Percentiles rank a stretch among this genome's conserved stretches.
Evolutionary conservation across 2,888 invertebrate genomes (phyloP).

Genomic region (Brachyptera putata): DNA sequence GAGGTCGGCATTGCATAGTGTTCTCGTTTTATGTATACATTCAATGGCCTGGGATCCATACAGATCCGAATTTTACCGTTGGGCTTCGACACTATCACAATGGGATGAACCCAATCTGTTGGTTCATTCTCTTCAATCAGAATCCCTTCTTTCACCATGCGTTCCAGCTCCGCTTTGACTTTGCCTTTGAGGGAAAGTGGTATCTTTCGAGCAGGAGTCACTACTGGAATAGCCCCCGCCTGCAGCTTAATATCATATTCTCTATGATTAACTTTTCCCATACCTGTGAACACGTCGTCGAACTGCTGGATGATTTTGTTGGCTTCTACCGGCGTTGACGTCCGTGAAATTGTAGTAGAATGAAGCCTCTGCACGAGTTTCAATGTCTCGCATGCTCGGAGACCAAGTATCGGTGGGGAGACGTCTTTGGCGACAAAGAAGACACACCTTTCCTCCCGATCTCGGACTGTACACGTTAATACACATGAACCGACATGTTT

Average conservation of each 20-base stretch:
- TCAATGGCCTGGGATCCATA: slow-evolving; percentile 16
- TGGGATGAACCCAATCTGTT: slow-evolving; percentile 10
- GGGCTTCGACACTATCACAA: slow-evolving; percentile 8
- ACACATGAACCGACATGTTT: not conserved
- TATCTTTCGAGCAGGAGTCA: not conserved
- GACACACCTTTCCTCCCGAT: not conserved
- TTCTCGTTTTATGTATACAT: not conserved
- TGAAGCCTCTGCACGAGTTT: not conserved
- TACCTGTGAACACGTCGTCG: not conserved
- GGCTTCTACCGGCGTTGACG: not conserved
- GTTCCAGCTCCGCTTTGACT: not conserved
- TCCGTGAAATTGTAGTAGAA: not conserved
- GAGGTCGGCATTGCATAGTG: slow-evolving; percentile 6
- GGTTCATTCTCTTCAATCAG: slow-evolving; percentile 5
- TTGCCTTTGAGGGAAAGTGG: not conserved
- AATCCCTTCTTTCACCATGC: not conserved
- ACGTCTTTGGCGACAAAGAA: not conserved
- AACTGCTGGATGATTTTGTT: not conserved
- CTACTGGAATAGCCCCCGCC: not conserved
- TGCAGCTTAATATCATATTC: not conserved
- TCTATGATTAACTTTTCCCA: not conserved
- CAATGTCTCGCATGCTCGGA: not conserved
- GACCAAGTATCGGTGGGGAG: not conserved
- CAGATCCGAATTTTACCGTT: slow-evolving; percentile 17
- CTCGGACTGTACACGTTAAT: not conserved